Evolutionary conservation across 2,797 vertebrate species (phyloP).

Genomic region (Anguilla pacifica): DNA sequence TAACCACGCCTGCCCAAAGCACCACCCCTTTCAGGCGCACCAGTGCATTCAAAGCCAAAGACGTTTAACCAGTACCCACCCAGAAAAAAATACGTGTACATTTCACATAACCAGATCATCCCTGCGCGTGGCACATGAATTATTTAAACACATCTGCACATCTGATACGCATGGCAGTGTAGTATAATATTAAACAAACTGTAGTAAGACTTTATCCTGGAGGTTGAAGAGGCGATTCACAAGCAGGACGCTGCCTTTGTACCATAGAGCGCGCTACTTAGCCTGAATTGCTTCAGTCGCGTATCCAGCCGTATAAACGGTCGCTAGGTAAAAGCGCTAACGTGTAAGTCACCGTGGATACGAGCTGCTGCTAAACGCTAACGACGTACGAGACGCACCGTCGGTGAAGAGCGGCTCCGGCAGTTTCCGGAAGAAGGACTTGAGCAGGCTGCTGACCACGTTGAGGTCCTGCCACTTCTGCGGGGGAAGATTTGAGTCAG

Average conservation of each 20-base stretch:
- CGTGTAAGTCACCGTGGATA: background rate
- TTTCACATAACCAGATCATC: background rate
- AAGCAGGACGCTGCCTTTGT: no score
- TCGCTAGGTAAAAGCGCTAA: no score
- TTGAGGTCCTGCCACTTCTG: constrained; percentile 96
- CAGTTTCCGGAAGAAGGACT: constrained; percentile 93
- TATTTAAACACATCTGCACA: background rate
- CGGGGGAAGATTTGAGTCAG: constrained; percentile 32
- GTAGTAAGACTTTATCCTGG: no score
- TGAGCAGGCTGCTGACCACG: constrained; percentile 93
- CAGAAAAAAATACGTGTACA: background rate
- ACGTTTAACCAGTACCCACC: background rate
- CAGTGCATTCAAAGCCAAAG: background rate
- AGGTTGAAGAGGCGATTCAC: no score
- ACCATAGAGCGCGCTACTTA: no score
- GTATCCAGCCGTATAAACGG: no score
- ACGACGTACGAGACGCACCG: constrained; percentile 69
- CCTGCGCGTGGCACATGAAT: background rate
- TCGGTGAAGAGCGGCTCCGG: constrained; percentile 95
- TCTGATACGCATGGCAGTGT: background rate
- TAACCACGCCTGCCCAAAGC: background rate
- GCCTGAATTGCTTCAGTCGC: no score
- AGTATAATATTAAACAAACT: no score
- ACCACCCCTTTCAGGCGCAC: background rate
- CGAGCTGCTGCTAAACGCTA: background rate